Conservation (phyloP, 2,113 vertebrate species). For the Ammodytes marinus region DNA sequence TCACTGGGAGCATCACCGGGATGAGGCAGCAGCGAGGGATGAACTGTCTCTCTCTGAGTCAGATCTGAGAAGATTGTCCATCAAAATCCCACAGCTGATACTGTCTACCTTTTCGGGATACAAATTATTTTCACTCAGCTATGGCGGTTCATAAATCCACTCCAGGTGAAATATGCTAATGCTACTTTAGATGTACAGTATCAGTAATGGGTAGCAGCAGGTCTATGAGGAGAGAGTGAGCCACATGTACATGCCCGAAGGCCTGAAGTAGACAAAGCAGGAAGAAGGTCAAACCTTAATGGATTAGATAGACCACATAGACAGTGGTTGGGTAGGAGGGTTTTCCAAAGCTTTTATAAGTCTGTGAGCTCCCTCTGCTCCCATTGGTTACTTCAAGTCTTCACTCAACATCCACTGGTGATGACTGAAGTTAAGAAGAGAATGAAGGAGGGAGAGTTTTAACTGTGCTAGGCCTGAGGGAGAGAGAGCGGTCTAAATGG, state of each 20-base stretch:
- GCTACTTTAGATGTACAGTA: slow-evolving; percentile 9
- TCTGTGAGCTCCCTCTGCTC: slow-evolving; percentile 43
- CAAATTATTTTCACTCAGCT: neutral
- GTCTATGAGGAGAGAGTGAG: slow-evolving; percentile 14
- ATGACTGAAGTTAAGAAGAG: slow-evolving; percentile 48
- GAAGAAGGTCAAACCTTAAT: slow-evolving; percentile 73
- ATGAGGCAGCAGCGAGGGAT: slow-evolving; percentile 41
- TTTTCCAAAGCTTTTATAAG: slow-evolving; percentile 42
- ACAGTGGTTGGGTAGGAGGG: slow-evolving; percentile 32
- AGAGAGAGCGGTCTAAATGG: slow-evolving; percentile 40
- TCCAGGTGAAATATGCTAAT: neutral
- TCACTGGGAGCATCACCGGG: neutral
- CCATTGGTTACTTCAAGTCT: slow-evolving; percentile 50
- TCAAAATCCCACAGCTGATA: slow-evolving; percentile 22
- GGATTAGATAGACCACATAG: slow-evolving; percentile 49
- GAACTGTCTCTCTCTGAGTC: slow-evolving; percentile 8
- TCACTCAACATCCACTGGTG: slow-evolving; percentile 39
- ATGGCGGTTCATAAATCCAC: slow-evolving; percentile 9
- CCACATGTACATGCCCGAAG: slow-evolving; percentile 24
- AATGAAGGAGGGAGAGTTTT: slow-evolving; percentile 48
- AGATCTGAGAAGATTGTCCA: slow-evolving; percentile 6
- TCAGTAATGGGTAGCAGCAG: slow-evolving; percentile 15
- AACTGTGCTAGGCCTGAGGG: slow-evolving; percentile 56
- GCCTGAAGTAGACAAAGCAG: slow-evolving; percentile 71
- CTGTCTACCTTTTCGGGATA: neutral